Percentiles rank a stretch among this genome's conserved stretches.
These are phyloP conservation scores for Myrmecophaga tridactyla DNA, from an alignment of 2,113 vertebrate species.

Conservation along the genomic window DNA sequence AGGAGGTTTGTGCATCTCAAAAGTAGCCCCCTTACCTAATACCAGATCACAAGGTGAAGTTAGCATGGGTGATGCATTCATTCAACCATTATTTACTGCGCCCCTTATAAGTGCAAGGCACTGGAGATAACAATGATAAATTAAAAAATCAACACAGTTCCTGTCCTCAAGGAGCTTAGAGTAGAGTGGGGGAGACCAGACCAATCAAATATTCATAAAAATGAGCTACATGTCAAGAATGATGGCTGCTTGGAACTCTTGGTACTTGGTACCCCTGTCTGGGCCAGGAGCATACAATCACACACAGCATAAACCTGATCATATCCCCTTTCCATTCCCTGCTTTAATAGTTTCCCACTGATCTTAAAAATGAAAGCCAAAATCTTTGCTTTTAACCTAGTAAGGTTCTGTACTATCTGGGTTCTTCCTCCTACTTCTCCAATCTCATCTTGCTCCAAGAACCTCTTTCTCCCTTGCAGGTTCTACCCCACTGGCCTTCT, in stretches of 20 bases:
- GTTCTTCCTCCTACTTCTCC: not conserved
- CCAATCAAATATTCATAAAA: not conserved
- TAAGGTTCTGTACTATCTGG: not conserved
- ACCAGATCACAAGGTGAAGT: not conserved
- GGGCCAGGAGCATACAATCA: not conserved
- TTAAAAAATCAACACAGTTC: not conserved
- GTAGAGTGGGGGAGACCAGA: not conserved
- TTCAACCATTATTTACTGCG: not conserved
- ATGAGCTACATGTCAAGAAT: not conserved
- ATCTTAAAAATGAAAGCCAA: conserved; percentile 18
- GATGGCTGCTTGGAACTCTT: not conserved
- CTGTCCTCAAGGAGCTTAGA: too few relatives aligned
- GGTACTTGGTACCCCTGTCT: not conserved
- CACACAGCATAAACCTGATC: not conserved
- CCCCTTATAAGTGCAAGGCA: not conserved
- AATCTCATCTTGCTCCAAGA: not conserved
- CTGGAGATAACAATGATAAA: not conserved
- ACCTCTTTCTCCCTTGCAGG: not conserved
- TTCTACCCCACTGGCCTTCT: not conserved
- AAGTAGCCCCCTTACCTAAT: not conserved
- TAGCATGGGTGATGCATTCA: not conserved
- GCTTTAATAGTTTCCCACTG: not conserved
- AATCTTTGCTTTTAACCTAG: not conserved
- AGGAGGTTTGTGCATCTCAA: not conserved
- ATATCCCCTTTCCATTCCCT: not conserved